These are phyloP conservation scores for Theretra japonica DNA, from an alignment of 2,888 invertebrate genomes.

Conservation along the genomic window DNA sequence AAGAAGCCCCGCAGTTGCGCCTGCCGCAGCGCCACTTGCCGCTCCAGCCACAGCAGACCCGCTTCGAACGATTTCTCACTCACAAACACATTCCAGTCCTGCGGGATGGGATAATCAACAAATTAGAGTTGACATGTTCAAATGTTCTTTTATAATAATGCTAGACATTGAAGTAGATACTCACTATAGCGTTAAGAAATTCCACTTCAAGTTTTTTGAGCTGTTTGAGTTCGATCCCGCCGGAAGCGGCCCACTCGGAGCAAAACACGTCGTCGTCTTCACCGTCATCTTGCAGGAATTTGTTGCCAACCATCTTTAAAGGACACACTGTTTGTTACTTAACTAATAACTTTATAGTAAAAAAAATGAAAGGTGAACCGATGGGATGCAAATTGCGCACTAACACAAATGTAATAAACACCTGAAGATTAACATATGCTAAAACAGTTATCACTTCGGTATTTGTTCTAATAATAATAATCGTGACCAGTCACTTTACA, in stretches of 20 bases:
- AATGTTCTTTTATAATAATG: neutral
- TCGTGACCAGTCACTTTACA: no score
- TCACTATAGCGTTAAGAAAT: slow-evolving; percentile 95
- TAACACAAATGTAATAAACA: no score
- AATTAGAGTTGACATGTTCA: neutral
- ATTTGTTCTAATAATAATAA: no score
- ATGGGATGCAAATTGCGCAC: no score
- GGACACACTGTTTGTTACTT: neutral
- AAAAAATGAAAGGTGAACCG: no score
- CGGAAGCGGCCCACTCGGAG: slow-evolving; percentile 96
- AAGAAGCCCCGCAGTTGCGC: slow-evolving; percentile 90
- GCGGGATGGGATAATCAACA: slow-evolving; percentile 24
- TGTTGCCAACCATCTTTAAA: slow-evolving; percentile 95
- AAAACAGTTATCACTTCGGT: no score
- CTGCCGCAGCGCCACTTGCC: slow-evolving; percentile 89
- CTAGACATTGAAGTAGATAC: slow-evolving; percentile 52
- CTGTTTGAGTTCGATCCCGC: slow-evolving; percentile 89
- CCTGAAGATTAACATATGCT: no score
- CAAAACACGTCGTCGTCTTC: slow-evolving; percentile 96
- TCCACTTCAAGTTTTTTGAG: slow-evolving; percentile 94
- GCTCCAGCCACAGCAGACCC: slow-evolving; percentile 88
- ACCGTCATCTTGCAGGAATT: slow-evolving; percentile 97
- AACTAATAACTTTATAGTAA: neutral
- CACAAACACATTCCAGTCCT: slow-evolving; percentile 96
- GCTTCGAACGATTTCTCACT: slow-evolving; percentile 90